phyloP scores from a whole-genome alignment of 2,113 vertebrate genomes.

The Ciconia stormi region DNA sequence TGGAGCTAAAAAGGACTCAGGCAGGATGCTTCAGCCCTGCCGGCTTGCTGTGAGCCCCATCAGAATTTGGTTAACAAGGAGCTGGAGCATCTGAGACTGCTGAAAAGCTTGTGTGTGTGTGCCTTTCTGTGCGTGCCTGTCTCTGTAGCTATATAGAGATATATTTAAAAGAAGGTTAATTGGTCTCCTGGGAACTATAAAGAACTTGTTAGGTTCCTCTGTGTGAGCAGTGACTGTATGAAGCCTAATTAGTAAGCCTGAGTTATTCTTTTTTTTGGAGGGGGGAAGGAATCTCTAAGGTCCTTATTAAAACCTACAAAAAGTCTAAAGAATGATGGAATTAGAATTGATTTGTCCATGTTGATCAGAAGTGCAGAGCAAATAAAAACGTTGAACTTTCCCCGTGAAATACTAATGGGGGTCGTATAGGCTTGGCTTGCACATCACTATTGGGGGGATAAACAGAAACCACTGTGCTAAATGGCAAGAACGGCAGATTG shows the following conservation, averaged over 20 bases:
- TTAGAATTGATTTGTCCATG: constrained; percentile 16
- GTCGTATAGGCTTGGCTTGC: background rate
- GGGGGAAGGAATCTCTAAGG: constrained; percentile 66
- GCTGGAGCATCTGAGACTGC: background rate
- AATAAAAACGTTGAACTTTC: constrained; percentile 12
- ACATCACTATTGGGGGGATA: background rate
- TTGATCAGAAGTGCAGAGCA: constrained; percentile 19
- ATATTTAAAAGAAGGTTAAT: constrained; percentile 65
- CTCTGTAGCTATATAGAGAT: constrained; percentile 14
- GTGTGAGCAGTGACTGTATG: constrained; percentile 14
- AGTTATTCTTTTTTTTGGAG: constrained; percentile 35
- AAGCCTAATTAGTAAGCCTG: constrained; percentile 61
- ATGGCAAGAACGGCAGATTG: background rate
- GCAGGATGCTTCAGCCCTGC: background rate
- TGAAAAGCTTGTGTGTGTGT: background rate
- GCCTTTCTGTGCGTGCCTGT: background rate
- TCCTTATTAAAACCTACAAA: constrained; percentile 73
- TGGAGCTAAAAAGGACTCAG: background rate
- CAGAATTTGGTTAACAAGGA: constrained; percentile 36
- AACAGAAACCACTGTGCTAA: background rate
- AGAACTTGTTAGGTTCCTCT: constrained; percentile 49
- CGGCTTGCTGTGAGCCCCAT: background rate
- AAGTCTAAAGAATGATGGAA: constrained; percentile 37
- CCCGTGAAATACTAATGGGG: background rate
- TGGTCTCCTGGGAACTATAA: constrained; percentile 56